A percentile compares a stretch with the other conserved stretches of the same genome.
phyloP scores from a whole-genome alignment of 2,888 invertebrate genomes.

The Andrena minutula region DNA sequence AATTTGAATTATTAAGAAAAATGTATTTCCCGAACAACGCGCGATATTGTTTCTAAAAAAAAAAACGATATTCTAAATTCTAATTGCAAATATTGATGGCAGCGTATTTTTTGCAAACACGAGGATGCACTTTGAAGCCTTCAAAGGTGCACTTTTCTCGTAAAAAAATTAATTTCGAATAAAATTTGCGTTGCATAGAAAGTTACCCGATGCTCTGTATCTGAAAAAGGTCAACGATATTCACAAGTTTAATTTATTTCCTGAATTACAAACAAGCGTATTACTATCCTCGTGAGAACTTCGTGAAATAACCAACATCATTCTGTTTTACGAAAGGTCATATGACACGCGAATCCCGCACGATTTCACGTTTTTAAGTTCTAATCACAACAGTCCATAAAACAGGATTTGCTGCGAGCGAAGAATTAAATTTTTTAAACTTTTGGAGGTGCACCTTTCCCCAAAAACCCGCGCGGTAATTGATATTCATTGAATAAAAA shows the following conservation, averaged over 20 bases:
- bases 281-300: background rate
- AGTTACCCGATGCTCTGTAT: too few species aligned
- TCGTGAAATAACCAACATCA: background rate
- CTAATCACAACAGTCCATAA: too few species aligned
- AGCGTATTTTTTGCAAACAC: background rate
- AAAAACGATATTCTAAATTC: background rate
- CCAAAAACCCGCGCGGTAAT: background rate
- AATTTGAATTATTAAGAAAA: too few species aligned
- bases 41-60: background rate
- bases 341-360: too few species aligned
- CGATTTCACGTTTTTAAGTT: too few species aligned
- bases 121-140: background rate
- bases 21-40: too few species aligned
- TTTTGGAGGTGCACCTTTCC: background rate
- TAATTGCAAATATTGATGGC: background rate
- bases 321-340: too few species aligned
- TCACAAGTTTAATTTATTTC: too few species aligned
- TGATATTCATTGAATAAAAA: slow-evolving; percentile 22
- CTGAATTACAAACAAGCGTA: too few species aligned
- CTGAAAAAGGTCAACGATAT: background rate
- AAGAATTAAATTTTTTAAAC: background rate
- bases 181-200: background rate
- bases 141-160: background rate
- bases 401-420: too few species aligned
- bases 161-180: background rate